phyloP scores from a whole-genome alignment of 2,888 invertebrate species.

The Eupeodes luniger region DNA sequence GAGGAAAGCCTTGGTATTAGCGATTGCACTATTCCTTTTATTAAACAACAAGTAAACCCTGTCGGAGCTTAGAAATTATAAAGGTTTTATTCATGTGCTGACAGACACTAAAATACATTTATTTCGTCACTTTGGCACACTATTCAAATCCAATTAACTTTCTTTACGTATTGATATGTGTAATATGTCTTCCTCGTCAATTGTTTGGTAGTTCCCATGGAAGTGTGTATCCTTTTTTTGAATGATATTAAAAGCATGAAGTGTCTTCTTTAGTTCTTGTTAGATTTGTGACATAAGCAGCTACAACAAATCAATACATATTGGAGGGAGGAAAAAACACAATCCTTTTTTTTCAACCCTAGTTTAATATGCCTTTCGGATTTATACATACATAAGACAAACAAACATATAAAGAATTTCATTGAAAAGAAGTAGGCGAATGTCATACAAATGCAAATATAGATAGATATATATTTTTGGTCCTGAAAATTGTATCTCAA shows the following conservation, averaged over 20 bases:
- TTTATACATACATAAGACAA: background rate
- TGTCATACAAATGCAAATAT: background rate
- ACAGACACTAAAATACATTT: too few species aligned
- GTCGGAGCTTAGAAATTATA: too few species aligned
- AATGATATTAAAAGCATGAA: background rate
- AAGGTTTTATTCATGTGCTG: too few species aligned
- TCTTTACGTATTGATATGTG: background rate
- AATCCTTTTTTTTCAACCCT: background rate
- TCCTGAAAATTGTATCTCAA: slow-evolving; percentile 23
- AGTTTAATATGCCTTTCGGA: background rate
- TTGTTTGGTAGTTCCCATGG: background rate
- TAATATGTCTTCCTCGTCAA: background rate
- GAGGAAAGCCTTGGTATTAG: too few species aligned
- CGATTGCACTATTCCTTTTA: too few species aligned
- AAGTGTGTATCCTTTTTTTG: slow-evolving; percentile 13
- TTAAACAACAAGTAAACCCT: too few species aligned
- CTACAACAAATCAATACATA: slow-evolving; percentile 35
- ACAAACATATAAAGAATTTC: too few species aligned
- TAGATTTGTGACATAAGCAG: slow-evolving; percentile 20
- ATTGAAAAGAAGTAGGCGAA: background rate
- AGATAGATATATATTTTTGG: background rate
- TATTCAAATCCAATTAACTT: background rate
- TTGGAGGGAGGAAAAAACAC: slow-evolving; percentile 11
- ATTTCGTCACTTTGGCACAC: background rate
- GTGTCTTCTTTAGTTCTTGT: slow-evolving; percentile 1